Conservation (phyloP, 2,113 vertebrate genomes). For the Muntiacus reevesi region DNA sequence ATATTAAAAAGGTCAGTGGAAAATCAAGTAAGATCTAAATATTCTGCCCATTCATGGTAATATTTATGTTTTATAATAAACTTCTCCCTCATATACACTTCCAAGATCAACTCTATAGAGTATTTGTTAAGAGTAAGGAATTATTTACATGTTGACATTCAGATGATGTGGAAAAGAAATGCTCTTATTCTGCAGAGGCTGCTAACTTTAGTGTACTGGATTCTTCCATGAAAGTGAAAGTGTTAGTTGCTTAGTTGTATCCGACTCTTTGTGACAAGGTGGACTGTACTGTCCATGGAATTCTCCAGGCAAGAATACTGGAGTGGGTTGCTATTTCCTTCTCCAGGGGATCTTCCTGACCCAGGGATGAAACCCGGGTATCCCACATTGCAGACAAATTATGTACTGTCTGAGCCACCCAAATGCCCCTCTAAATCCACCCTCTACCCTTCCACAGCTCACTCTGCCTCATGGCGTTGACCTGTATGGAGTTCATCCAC, state of each 20-base stretch:
- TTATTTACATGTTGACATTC: neutral
- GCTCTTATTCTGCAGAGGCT: neutral
- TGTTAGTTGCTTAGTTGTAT: neutral
- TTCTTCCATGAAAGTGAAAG: neutral
- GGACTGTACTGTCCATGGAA: neutral
- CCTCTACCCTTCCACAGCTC: neutral
- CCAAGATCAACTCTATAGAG: neutral
- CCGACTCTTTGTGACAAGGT: neutral
- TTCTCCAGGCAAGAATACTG: neutral
- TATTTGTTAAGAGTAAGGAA: neutral
- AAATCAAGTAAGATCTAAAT: constrained; percentile 19
- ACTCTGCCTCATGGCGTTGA: neutral
- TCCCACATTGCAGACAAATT: neutral
- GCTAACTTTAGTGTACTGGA: neutral
- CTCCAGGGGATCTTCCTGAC: neutral
- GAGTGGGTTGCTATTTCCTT: neutral
- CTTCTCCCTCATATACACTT: neutral
- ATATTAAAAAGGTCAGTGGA: neutral
- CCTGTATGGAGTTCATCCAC: neutral
- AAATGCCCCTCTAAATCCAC: neutral
- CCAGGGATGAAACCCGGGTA: neutral
- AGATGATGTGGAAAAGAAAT: neutral
- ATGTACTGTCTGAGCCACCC: neutral
- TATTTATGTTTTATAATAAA: neutral
- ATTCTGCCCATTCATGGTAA: neutral